Evolutionary conservation across 2,113 vertebrate species (phyloP).

Genomic region (Cervus canadensis): DNA sequence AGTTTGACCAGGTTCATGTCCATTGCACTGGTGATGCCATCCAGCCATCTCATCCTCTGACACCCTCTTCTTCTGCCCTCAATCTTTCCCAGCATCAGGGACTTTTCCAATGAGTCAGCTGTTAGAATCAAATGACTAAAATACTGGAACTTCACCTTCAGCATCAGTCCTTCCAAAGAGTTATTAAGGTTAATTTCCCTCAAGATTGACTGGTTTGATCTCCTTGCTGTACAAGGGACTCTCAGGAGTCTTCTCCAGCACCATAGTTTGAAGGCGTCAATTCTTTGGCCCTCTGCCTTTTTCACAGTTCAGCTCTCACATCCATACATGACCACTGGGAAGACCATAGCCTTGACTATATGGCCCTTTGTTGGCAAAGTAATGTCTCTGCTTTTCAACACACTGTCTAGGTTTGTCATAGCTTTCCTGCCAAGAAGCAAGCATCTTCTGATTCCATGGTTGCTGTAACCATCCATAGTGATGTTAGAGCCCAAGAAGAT

Average conservation of each 20-base stretch:
- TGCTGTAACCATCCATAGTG: background rate
- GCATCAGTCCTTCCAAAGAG: background rate
- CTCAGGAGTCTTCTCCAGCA: background rate
- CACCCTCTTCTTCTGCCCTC: background rate
- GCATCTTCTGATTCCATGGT: background rate
- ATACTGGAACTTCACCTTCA: background rate
- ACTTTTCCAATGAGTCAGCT: background rate
- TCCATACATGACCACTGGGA: background rate
- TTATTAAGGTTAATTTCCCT: background rate
- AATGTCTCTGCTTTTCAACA: background rate
- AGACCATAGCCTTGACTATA: background rate
- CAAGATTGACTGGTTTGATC: background rate
- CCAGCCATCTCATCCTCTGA: background rate
- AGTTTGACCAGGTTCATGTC: background rate
- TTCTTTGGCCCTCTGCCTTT: background rate
- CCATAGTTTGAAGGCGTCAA: background rate
- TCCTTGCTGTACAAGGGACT: background rate
- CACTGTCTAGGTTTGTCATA: background rate
- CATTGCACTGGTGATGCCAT: background rate
- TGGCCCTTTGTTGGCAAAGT: background rate
- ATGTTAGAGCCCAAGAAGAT: background rate
- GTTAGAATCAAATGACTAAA: background rate
- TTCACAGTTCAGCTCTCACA: background rate
- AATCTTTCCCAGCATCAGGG: background rate
- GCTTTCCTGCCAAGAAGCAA: background rate